Percentiles rank a stretch among this genome's conserved stretches.
phyloP scores from a whole-genome alignment of 1,140 invertebrate genomes.

The Atta texana region DNA sequence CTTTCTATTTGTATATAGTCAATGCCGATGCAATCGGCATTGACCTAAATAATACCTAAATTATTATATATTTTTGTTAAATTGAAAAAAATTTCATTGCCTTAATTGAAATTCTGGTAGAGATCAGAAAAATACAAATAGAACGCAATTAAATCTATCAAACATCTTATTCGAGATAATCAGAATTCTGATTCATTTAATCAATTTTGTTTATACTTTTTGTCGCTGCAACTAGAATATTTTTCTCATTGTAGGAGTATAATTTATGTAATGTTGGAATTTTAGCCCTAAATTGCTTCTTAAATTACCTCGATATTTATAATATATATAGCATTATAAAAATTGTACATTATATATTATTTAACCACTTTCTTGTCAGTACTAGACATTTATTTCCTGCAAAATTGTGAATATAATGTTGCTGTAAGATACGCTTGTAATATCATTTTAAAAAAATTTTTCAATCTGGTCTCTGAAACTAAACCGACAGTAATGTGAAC shows the following conservation, averaged over 20 bases:
- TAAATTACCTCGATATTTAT: slow-evolving; percentile 10
- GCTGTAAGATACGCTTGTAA: neutral
- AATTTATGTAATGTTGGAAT: neutral
- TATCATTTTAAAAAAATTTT: slow-evolving; percentile 14
- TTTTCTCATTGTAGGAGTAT: neutral
- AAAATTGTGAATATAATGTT: slow-evolving; percentile 3
- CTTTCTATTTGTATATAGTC: slow-evolving; percentile 16
- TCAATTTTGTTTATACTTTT: too few species aligned
- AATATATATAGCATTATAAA: slow-evolving; percentile 38
- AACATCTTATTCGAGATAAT: too few species aligned
- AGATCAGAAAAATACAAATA: too few species aligned
- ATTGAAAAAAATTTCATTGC: too few species aligned
- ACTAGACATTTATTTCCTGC: neutral
- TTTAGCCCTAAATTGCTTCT: neutral
- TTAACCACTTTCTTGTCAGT: neutral
- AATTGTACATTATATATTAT: slow-evolving; percentile 37
- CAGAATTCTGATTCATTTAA: too few species aligned
- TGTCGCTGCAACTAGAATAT: too few species aligned
- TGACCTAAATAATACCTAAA: neutral
- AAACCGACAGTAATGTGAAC: neutral
- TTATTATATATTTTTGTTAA: neutral
- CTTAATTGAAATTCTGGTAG: too few species aligned
- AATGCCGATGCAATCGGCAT: neutral
- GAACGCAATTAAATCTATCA: too few species aligned
- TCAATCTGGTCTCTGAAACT: neutral